Conservation (phyloP, 1,140 invertebrate genomes). For the Nautilus pompilius region DNA sequence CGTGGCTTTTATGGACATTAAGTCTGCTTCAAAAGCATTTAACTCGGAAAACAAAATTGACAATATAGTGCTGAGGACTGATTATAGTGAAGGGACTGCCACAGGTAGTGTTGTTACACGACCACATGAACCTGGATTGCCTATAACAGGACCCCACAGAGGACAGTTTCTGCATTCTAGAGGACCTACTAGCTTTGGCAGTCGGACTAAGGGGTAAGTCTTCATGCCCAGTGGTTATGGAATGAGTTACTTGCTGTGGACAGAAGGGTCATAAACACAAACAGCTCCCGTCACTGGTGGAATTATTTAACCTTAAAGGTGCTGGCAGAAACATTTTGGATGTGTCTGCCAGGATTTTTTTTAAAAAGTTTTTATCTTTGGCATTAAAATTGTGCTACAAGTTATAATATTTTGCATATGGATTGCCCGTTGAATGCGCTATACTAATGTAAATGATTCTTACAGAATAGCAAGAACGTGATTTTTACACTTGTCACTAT, state of each 20-base stretch:
- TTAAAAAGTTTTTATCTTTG: too few relatives aligned
- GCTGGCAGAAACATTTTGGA: too few relatives aligned
- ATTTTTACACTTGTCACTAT: too few relatives aligned
- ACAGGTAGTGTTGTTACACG: conserved; percentile 39
- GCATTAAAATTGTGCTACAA: too few relatives aligned
- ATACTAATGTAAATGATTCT: too few relatives aligned
- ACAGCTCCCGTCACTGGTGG: background rate
- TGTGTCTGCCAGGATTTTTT: too few relatives aligned
- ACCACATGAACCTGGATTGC: conserved; percentile 26
- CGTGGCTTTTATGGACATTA: conserved; percentile 95
- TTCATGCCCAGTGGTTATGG: background rate
- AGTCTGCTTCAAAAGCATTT: conserved; percentile 89
- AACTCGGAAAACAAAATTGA: conserved; percentile 84
- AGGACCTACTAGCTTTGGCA: background rate
- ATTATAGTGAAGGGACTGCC: conserved; percentile 84
- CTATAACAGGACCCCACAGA: conserved; percentile 1
- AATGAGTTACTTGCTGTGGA: background rate
- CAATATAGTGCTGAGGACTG: conserved; percentile 77
- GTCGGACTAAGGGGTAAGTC: conserved; percentile 33
- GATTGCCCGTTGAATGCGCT: too few relatives aligned
- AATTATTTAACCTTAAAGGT: too few relatives aligned
- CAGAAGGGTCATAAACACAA: background rate
- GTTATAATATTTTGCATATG: too few relatives aligned
- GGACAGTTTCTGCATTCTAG: background rate
- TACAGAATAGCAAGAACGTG: too few relatives aligned